phyloP scores from a whole-genome alignment of 2,888 invertebrate species.

The Bruchidius siliquastri region DNA sequence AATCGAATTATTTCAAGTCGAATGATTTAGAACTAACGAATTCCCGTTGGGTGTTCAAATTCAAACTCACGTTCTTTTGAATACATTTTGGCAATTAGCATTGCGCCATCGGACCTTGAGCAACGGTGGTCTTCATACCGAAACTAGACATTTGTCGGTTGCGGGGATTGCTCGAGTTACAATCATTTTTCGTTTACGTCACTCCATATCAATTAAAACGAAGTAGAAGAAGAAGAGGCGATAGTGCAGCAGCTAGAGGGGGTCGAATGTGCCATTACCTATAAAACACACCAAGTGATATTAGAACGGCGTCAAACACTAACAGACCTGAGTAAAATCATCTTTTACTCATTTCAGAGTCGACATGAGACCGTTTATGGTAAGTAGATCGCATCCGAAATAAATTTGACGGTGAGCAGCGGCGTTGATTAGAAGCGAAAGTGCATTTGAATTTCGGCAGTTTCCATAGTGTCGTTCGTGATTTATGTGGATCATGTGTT shows the following conservation, averaged over 20 bases:
- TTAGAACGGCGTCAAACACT: slow-evolving; percentile 46
- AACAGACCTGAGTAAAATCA: slow-evolving; percentile 54
- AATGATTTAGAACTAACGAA: neutral
- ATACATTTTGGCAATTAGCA: neutral
- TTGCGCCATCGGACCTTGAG: neutral
- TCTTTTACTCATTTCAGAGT: slow-evolving; percentile 39
- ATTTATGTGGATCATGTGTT: neutral
- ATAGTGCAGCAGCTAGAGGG: slow-evolving; percentile 14
- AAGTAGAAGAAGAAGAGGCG: slow-evolving; percentile 1
- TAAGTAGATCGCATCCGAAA: slow-evolving; percentile 19
- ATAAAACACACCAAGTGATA: slow-evolving; percentile 16
- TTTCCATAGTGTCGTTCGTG: neutral
- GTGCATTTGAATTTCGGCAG: neutral
- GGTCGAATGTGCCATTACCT: slow-evolving; percentile 11
- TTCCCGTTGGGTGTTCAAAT: neutral
- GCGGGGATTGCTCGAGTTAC: slow-evolving; percentile 13
- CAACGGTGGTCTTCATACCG: neutral
- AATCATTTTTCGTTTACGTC: slow-evolving; percentile 16
- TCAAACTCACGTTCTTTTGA: neutral
- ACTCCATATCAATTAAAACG: slow-evolving; percentile 17
- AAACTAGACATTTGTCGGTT: neutral
- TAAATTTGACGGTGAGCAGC: neutral
- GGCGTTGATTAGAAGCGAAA: neutral
- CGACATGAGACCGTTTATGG: slow-evolving; percentile 28
- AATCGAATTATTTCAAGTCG: neutral